phyloP scores from a whole-genome alignment of 1,140 invertebrate genomes.

The Drosophila neocordata region DNA sequence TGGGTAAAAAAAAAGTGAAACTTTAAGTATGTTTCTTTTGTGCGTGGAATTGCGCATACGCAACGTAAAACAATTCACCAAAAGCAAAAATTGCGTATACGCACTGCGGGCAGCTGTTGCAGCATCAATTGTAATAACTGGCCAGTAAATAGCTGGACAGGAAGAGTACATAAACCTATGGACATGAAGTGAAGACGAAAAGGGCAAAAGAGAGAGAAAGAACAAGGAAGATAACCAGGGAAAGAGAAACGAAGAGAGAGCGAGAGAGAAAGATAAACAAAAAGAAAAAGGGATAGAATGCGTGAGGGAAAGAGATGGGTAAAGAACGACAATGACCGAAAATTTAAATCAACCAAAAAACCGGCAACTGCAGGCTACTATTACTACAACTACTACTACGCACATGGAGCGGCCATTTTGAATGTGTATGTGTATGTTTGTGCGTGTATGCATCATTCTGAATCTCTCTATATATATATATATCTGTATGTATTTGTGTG shows the following conservation, averaged over 20 bases:
- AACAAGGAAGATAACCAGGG: background rate
- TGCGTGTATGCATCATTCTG: background rate
- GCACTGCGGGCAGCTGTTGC: slow-evolving; percentile 59
- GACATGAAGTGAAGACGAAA: too few species aligned
- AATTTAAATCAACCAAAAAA: slow-evolving; percentile 77
- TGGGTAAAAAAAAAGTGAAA: slow-evolving; percentile 56
- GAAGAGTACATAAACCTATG: slow-evolving; percentile 33
- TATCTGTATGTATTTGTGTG: background rate
- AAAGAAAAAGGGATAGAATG: background rate
- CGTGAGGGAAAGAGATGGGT: slow-evolving; percentile 11
- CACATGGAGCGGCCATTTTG: slow-evolving; percentile 52
- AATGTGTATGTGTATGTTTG: slow-evolving; percentile 15
- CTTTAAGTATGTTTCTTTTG: slow-evolving; percentile 39
- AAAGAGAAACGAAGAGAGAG: background rate
- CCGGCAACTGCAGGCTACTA: slow-evolving; percentile 55
- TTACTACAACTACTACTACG: slow-evolving; percentile 63
- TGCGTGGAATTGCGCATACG: slow-evolving; percentile 59
- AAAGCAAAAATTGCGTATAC: slow-evolving; percentile 63
- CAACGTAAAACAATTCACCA: slow-evolving; percentile 34
- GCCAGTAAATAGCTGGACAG: slow-evolving; percentile 32
- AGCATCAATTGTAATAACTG: slow-evolving; percentile 38
- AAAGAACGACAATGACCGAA: slow-evolving; percentile 40
- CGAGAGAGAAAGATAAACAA: background rate
- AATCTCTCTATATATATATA: too few species aligned
- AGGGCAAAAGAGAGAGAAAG: slow-evolving; percentile 3